Evolutionary conservation across 2,797 vertebrate species (phyloP).

Genomic region (Sarcophilus harrisii): DNA sequence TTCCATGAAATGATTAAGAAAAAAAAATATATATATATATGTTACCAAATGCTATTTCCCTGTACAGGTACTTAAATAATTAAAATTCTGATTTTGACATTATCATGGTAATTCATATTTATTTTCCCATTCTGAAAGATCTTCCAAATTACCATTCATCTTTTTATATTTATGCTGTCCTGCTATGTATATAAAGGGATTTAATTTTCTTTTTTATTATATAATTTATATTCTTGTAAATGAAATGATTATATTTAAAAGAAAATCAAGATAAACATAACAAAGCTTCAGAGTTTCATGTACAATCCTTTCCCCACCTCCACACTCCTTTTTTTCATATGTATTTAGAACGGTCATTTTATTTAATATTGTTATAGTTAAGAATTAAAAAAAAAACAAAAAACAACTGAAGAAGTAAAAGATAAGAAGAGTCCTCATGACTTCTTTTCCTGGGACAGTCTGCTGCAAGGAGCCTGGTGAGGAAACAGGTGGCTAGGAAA

Average conservation of each 20-base stretch:
- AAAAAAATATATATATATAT: constrained; percentile 13
- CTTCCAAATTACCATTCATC: constrained; percentile 24
- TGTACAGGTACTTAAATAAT: constrained; percentile 40
- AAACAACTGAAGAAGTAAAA: not conserved
- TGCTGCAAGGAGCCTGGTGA: not conserved
- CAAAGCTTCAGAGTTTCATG: not conserved
- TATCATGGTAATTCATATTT: constrained; percentile 24
- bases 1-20: constrained; percentile 18
- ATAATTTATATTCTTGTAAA: not conserved
- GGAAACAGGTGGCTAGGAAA: not conserved
- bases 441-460: not conserved
- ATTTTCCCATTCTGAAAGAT: constrained; percentile 38
- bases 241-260: not conserved
- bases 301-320: not conserved
- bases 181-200: not conserved
- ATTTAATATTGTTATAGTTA: not conserved
- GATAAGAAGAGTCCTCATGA: not conserved
- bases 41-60: not conserved
- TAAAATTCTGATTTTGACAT: constrained; percentile 9
- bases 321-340: not conserved
- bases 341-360: not conserved
- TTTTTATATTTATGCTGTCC: not conserved
- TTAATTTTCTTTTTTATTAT: not conserved
- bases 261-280: not conserved
- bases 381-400: not conserved